These are phyloP conservation scores for Athripsodes cinereus DNA, from an alignment of 2,888 invertebrate species.

Conservation along the genomic window DNA sequence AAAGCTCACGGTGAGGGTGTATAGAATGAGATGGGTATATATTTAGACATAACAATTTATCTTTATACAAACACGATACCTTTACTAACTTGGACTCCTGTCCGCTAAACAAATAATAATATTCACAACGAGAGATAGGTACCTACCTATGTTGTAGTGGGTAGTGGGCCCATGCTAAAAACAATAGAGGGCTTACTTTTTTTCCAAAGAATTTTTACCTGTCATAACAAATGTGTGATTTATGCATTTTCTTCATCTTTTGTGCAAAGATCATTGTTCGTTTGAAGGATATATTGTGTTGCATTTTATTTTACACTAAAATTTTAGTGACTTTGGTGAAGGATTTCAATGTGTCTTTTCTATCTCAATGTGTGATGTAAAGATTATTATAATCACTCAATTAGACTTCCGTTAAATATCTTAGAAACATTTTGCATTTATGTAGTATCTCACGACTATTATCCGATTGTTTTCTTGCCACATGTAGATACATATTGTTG, in stretches of 20 bases:
- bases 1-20: neutral
- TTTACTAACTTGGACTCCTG: conserved; percentile 7
- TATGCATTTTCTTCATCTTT: neutral
- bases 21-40: neutral
- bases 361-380: neutral
- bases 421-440: no score
- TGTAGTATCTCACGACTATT: no score
- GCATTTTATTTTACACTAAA: no score
- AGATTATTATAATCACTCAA: neutral
- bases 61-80: neutral
- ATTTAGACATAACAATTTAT: neutral
- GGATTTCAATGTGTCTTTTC: neutral
- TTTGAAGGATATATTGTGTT: no score
- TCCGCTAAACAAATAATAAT: conserved; percentile 27
- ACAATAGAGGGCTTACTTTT: conserved; percentile 11
- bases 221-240: neutral
- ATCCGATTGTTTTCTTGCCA: no score
- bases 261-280: neutral
- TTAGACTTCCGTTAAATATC: neutral
- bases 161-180: conserved; percentile 6
- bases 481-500: no score
- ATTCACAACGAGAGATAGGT: conserved; percentile 26
- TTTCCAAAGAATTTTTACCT: neutral
- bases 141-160: no score
- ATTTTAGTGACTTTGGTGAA: neutral